A percentile compares a stretch with the other conserved stretches of the same genome.
These are phyloP conservation scores for Campylomormyrus numenius DNA, from an alignment of 2,113 vertebrate genomes.

Conservation along the genomic window DNA sequence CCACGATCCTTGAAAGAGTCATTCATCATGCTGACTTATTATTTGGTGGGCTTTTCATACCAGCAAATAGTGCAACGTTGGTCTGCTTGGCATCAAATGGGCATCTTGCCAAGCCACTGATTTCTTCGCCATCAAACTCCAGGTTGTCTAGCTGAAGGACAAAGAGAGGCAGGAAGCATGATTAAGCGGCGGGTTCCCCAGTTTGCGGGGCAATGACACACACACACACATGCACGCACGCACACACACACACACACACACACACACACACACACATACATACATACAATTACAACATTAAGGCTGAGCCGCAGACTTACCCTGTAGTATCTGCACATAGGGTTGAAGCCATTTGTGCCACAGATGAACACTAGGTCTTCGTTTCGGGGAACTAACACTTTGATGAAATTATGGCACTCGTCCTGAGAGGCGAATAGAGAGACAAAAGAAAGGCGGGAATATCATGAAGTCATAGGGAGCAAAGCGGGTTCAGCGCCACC, in stretches of 20 bases:
- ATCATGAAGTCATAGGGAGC: neutral
- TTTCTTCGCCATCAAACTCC: constrained; percentile 97
- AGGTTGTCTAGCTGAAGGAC: constrained; percentile 87
- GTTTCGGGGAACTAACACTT: constrained; percentile 94
- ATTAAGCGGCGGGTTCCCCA: neutral
- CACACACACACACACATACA: too few species aligned
- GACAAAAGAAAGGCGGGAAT: neutral
- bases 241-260: too few species aligned
- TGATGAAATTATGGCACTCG: constrained; percentile 98
- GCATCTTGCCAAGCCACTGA: constrained; percentile 94
- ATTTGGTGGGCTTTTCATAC: constrained; percentile 66
- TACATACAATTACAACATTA: constrained; percentile 24
- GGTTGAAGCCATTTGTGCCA: constrained; percentile 95
- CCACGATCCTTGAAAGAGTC: constrained; percentile 31
- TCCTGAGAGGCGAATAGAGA: constrained; percentile 63
- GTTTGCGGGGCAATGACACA: neutral
- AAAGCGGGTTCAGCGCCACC: neutral
- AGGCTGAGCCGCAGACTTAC: constrained; percentile 57
- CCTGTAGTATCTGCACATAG: constrained; percentile 95
- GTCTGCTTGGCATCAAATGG: constrained; percentile 98
- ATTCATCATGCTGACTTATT: constrained; percentile 59
- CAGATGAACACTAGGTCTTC: constrained; percentile 96
- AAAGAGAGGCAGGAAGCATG: constrained; percentile 41
- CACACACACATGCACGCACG: too few species aligned
- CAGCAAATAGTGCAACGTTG: constrained; percentile 97